Evolutionary conservation across 1,140 invertebrate genomes (phyloP).

Genomic region (Cyphomyrmex costatus): DNA sequence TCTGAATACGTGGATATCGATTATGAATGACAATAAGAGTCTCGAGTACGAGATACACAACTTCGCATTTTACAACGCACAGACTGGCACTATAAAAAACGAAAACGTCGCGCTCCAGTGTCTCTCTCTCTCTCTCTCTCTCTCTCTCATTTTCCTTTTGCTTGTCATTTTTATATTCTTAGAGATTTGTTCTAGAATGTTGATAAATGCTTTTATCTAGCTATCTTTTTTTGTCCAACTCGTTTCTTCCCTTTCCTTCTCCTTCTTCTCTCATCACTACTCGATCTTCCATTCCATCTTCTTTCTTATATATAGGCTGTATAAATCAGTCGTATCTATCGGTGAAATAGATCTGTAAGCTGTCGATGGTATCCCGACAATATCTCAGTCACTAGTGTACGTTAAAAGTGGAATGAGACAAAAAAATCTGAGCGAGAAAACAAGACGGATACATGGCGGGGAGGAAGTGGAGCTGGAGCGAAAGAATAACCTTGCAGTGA

Average conservation of each 20-base stretch:
- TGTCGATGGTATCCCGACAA: slow-evolving; percentile 81
- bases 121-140: slow-evolving; percentile 32
- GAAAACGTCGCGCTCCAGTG: slow-evolving; percentile 58
- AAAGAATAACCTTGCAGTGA: slow-evolving; percentile 76
- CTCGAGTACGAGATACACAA: slow-evolving; percentile 75
- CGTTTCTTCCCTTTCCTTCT: slow-evolving; percentile 16
- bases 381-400: slow-evolving; percentile 76
- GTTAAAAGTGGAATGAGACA: slow-evolving; percentile 22
- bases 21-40: slow-evolving; percentile 79
- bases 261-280: slow-evolving; percentile 28
- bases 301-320: slow-evolving; percentile 64
- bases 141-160: neutral
- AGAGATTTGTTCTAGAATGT: too few species aligned
- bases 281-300: slow-evolving; percentile 71
- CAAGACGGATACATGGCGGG: neutral
- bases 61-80: slow-evolving; percentile 79
- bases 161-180: too few species aligned
- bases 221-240: neutral
- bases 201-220: too few species aligned
- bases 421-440: slow-evolving; percentile 43
- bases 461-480: neutral
- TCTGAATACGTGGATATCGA: slow-evolving; percentile 77
- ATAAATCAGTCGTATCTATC: slow-evolving; percentile 80
- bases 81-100: slow-evolving; percentile 57
- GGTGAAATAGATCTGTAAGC: slow-evolving; percentile 80